A percentile compares a stretch with the other conserved stretches of the same genome.
Conservation (phyloP, 2,797 vertebrate genomes). For the Tragelaphus eurycerus region DNA sequence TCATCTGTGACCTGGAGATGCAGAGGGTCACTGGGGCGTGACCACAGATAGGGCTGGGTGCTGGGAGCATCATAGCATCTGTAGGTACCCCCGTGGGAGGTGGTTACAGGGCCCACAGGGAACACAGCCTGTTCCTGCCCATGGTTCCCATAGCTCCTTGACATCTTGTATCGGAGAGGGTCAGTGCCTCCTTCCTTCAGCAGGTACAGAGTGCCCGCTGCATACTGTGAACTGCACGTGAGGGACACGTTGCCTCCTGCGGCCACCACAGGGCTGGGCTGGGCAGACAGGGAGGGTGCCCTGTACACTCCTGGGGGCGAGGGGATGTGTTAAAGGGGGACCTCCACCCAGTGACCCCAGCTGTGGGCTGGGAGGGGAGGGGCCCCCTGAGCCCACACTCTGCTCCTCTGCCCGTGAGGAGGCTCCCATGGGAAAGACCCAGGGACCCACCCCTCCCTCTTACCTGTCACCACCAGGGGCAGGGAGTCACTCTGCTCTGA, state of each 20-base stretch:
- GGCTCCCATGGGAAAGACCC: too few species aligned
- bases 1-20: not conserved
- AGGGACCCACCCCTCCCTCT: fast-evolving
- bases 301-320: fast-evolving
- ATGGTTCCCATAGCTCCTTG: fast-evolving
- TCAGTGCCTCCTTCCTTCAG: not conserved
- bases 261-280: not conserved
- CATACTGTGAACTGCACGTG: fast-evolving
- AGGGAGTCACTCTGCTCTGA: not conserved
- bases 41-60: fast-evolving
- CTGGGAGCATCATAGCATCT: not conserved
- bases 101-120: fast-evolving
- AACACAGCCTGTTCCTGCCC: fast-evolving
- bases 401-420: not conserved
- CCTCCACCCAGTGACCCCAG: fast-evolving
- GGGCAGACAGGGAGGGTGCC: not conserved
- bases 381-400: fast-evolving
- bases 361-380: fast-evolving
- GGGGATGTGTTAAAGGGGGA: not conserved
- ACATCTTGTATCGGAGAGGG: fast-evolving
- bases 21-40: not conserved
- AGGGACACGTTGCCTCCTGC: not conserved
- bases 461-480: not conserved
- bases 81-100: not conserved
- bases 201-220: fast-evolving